These are phyloP conservation scores for Chloroclystis v-ata DNA, from an alignment of 2,888 invertebrate species.

Conservation along the genomic window DNA sequence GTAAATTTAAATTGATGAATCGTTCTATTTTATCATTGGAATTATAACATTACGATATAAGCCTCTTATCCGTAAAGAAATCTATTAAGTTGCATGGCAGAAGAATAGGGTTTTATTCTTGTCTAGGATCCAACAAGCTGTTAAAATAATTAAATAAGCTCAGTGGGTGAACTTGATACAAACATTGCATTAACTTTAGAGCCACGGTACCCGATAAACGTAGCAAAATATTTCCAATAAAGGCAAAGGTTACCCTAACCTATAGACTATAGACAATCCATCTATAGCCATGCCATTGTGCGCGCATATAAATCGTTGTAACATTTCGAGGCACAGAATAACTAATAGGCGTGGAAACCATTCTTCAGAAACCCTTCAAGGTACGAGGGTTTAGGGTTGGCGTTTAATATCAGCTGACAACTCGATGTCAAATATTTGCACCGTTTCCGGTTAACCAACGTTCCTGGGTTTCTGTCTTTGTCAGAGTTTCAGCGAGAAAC, in stretches of 20 bases:
- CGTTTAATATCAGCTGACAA: conserved; percentile 36
- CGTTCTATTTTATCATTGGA: too few relatives aligned
- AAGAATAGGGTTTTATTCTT: too few relatives aligned
- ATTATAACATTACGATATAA: too few relatives aligned
- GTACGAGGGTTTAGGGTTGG: conserved; percentile 32
- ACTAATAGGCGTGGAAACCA: conserved; percentile 31
- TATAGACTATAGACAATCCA: conserved; percentile 8
- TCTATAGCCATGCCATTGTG: conserved; percentile 33
- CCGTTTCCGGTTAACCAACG: conserved; percentile 12
- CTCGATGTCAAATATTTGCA: conserved; percentile 51
- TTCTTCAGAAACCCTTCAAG: conserved; percentile 53
- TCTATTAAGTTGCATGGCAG: too few relatives aligned
- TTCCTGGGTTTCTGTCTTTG: not conserved
- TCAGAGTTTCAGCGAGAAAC: not conserved
- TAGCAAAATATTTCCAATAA: not conserved
- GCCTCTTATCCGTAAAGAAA: too few relatives aligned
- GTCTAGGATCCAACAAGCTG: too few relatives aligned
- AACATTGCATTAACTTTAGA: too few relatives aligned
- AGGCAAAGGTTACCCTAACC: conserved; percentile 1
- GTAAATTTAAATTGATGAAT: too few relatives aligned
- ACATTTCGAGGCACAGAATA: conserved; percentile 36
- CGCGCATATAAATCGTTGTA: conserved; percentile 42
- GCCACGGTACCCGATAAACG: too few relatives aligned
- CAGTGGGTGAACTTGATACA: too few relatives aligned
- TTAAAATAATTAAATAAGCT: too few relatives aligned